Evolutionary conservation across 2,797 vertebrate species (phyloP).

Genomic region (Nothura maculosa): DNA sequence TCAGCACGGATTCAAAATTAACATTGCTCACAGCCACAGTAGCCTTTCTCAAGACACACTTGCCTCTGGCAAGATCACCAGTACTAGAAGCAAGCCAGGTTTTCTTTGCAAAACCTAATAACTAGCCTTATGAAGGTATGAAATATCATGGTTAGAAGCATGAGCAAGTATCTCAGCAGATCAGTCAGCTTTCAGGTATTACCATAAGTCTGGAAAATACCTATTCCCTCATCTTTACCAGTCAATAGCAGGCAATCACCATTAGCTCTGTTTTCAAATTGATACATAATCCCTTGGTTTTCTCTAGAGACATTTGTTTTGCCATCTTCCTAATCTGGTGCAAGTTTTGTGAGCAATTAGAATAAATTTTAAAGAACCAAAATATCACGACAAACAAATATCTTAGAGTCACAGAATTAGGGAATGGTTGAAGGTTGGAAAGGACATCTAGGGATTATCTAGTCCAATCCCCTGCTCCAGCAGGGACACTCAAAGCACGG

Average conservation of each 20-base stretch:
- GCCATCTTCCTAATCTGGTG: fast-evolving
- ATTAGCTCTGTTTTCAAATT: not conserved
- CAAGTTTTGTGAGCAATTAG: not conserved
- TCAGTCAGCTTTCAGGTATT: not conserved
- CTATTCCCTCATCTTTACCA: not conserved
- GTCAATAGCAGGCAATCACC: not conserved
- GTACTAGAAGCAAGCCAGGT: not conserved
- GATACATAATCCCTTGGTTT: not conserved
- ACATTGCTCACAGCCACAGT: not conserved
- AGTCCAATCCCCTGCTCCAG: too few species aligned
- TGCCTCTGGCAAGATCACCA: not conserved
- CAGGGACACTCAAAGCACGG: too few species aligned
- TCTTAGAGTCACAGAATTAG: too few species aligned
- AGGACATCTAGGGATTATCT: too few species aligned
- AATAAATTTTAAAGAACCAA: not conserved
- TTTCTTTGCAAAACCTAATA: not conserved
- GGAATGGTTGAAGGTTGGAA: too few species aligned
- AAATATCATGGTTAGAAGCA: not conserved
- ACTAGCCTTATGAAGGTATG: not conserved
- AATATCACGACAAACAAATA: not conserved
- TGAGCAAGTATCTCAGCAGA: not conserved
- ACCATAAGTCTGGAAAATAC: not conserved
- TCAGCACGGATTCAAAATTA: too few species aligned
- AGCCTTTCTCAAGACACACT: not conserved
- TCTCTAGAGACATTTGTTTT: not conserved